Conservation (phyloP, 2,888 invertebrate species). For the Drosophila neotestacea region DNA sequence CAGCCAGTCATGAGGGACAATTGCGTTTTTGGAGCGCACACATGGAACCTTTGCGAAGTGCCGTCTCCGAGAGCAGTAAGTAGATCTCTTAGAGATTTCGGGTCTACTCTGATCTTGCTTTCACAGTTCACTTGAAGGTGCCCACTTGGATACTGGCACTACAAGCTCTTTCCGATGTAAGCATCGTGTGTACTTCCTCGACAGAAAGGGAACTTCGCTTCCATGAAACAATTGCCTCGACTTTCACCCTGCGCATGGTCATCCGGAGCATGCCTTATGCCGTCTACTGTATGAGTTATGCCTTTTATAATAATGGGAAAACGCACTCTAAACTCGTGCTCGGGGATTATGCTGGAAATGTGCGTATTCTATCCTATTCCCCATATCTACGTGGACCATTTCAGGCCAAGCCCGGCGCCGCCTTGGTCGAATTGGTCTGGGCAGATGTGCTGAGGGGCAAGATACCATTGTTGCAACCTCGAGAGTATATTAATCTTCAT, state of each 20-base stretch:
- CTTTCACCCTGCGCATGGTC: slow-evolving; percentile 90
- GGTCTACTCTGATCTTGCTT: not conserved
- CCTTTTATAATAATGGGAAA: slow-evolving; percentile 68
- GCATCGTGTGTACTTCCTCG: slow-evolving; percentile 91
- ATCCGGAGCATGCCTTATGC: slow-evolving; percentile 87
- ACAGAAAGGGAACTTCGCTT: slow-evolving; percentile 92
- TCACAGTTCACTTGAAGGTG: slow-evolving; percentile 87
- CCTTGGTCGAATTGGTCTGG: slow-evolving; percentile 87
- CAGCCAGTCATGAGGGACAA: slow-evolving; percentile 91
- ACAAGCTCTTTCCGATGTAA: slow-evolving; percentile 91
- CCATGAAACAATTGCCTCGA: slow-evolving; percentile 91
- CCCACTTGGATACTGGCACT: slow-evolving; percentile 91
- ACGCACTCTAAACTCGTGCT: slow-evolving; percentile 87
- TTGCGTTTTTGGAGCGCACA: slow-evolving; percentile 92
- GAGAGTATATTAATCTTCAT: slow-evolving; percentile 88
- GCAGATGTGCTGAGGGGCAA: slow-evolving; percentile 86
- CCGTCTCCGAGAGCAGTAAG: slow-evolving; percentile 88
- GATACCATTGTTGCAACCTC: slow-evolving; percentile 86
- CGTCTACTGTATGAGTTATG: slow-evolving; percentile 82
- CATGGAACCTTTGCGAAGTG: slow-evolving; percentile 88
- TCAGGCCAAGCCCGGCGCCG: slow-evolving; percentile 88
- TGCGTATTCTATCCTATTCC: slow-evolving; percentile 88
- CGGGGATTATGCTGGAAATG: slow-evolving; percentile 91
- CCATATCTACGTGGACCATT: slow-evolving; percentile 89
- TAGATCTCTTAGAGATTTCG: slow-evolving; percentile 3